Evolutionary conservation across 2,797 vertebrate species (phyloP), one percentile per base, ranked within the genome.

Genomic region (Eulemur albifrons): DNA sequence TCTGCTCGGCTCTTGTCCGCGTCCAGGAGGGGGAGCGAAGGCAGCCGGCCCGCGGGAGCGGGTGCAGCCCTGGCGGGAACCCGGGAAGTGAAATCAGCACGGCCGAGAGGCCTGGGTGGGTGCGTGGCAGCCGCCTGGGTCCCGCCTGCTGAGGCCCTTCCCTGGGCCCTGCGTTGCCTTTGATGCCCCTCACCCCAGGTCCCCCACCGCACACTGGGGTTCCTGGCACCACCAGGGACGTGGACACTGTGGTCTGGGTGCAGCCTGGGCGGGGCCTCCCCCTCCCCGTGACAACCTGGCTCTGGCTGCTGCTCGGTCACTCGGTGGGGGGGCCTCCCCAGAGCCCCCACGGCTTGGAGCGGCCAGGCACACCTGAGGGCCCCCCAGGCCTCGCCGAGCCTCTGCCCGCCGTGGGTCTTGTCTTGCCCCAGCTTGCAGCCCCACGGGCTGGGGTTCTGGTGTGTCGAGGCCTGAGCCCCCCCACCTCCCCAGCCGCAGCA

Each of bases 1-100:
- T 98, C 52, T 98, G 98, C 97, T 99, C 99, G 0, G 97, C 99
- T 97, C 99, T 99, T 43, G 99, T 98, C 65, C 99, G 98, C 0
- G 99, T 99, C 99, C 99, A 99, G 20, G 99, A 99, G 0, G 99
- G 99, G 4, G 99, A 99, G 92, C 99, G 99, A 97, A 99, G 99
- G 98, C 99, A 99, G 15, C 99, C 98, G 0, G 99, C 98, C 94
- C 99, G 98, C 18, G 99, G 98, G 80, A 98, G 94, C 0, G 98
- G 90, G 30, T 99, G 99, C 86, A 99, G 99, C 98, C 99, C 99
- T 99, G 97, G 11, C 5, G 79, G 82, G 21, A 48, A 81, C 48
- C 80, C 0, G 4, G 50, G 18, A 21, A 21, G 9, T n/a, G 43
- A 30, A 54, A 45, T 30, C 73, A 89, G 57, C 4, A 30, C 4